Evolutionary conservation across 2,797 vertebrate species (phyloP).

Genomic region (Decapterus maruadsi): DNA sequence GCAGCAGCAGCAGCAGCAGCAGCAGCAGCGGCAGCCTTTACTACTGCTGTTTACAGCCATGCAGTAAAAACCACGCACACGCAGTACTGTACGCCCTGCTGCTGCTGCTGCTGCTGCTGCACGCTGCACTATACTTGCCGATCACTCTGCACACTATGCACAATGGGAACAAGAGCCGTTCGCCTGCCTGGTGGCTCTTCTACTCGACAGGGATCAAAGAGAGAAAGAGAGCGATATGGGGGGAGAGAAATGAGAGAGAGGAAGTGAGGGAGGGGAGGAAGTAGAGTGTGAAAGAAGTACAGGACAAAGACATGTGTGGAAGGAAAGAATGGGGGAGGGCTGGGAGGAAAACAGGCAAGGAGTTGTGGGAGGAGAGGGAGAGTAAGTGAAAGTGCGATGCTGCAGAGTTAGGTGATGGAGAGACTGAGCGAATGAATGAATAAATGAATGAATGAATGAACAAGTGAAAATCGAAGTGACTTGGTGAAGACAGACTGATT

Average conservation of each 20-base stretch:
- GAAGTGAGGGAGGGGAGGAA: slow-evolving; percentile 66
- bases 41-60: slow-evolving; percentile 75
- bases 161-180: slow-evolving; percentile 68
- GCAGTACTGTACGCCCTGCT: slow-evolving; percentile 36
- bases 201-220: slow-evolving; percentile 74
- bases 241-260: slow-evolving; percentile 48
- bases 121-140: slow-evolving; percentile 64
- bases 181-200: slow-evolving; percentile 73
- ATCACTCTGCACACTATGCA: slow-evolving; percentile 74
- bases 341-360: slow-evolving; percentile 30
- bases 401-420: slow-evolving; percentile 42
- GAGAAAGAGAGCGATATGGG: slow-evolving; percentile 50
- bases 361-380: slow-evolving; percentile 35
- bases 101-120: slow-evolving; percentile 53
- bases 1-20: neutral
- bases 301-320: slow-evolving; percentile 54
- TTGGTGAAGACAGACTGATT: slow-evolving; percentile 37
- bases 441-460: slow-evolving; percentile 57
- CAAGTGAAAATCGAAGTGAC: slow-evolving; percentile 45
- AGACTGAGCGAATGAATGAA: slow-evolving; percentile 31
- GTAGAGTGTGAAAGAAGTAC: slow-evolving; percentile 60
- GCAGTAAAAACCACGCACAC: slow-evolving; percentile 64
- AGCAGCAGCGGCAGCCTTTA: slow-evolving; percentile 49
- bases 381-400: slow-evolving; percentile 53
- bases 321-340: slow-evolving; percentile 39